Evolutionary conservation across 2,888 invertebrate species (phyloP).

Genomic region (Epirrhoe tristata): DNA sequence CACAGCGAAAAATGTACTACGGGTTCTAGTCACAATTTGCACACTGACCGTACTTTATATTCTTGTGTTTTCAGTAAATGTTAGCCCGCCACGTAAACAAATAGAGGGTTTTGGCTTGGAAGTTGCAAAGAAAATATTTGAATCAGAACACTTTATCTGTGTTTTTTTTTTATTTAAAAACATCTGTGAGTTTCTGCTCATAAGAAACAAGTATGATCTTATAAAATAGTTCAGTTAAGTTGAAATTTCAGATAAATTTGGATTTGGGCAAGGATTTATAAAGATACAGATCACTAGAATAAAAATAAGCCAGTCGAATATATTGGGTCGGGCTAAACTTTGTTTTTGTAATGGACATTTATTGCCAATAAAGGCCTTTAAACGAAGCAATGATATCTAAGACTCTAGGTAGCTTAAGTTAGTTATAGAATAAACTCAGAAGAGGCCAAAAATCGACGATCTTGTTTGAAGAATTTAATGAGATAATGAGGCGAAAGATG

Average conservation of each 20-base stretch:
- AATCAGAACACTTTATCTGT: conserved; percentile 1
- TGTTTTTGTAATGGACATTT: conserved; percentile 44
- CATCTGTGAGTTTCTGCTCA: background rate
- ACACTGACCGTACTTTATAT: conserved; percentile 18
- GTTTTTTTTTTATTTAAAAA: background rate
- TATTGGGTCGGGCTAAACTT: conserved; percentile 36
- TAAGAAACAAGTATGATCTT: no score
- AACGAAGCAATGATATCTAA: conserved; percentile 25
- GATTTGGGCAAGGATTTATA: no score
- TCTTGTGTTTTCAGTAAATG: conserved; percentile 4
- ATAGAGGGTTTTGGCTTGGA: conserved; percentile 6
- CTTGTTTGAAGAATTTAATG: no score
- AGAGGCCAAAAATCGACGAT: no score
- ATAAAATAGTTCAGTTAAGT: no score
- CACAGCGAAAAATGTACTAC: conserved; percentile 12
- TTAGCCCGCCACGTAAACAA: conserved; percentile 4
- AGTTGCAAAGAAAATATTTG: conserved; percentile 21
- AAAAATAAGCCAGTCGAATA: conserved; percentile 29
- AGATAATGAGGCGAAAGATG: no score
- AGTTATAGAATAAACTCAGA: background rate
- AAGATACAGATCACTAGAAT: background rate
- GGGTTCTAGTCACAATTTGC: conserved; percentile 7
- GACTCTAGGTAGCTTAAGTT: background rate
- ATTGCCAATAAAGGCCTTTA: conserved; percentile 46
- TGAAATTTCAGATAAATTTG: no score